Conservation (phyloP, 35 echinoderm and acorn worm species). For the Apostichopus californicus region DNA sequence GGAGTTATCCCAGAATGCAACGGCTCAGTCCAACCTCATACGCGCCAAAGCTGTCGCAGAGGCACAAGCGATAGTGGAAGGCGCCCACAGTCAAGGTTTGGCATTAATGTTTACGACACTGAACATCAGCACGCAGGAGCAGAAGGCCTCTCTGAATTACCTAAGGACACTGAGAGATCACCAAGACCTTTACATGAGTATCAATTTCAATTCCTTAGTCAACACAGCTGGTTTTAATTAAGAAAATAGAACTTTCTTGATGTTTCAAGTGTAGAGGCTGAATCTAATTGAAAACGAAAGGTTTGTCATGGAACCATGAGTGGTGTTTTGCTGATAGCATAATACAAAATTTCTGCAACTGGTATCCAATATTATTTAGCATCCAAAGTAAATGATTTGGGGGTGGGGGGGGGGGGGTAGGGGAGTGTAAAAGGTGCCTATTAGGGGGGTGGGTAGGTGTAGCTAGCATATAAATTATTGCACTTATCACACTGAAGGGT, state of each 20-base stretch:
- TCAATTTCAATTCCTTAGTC: constrained; percentile 75
- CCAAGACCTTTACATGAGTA: constrained; percentile 45
- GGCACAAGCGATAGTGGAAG: constrained; percentile 63
- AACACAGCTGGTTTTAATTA: constrained; percentile 56
- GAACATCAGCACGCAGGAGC: constrained; percentile 67
- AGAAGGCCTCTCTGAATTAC: constrained; percentile 80
- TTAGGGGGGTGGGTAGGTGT: too few relatives aligned
- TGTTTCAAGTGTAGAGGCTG: too few relatives aligned
- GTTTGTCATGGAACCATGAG: too few relatives aligned
- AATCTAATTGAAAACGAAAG: too few relatives aligned
- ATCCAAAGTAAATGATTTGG: too few relatives aligned
- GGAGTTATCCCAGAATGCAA: constrained; percentile 83
- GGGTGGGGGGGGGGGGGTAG: too few relatives aligned
- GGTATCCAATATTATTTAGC: too few relatives aligned
- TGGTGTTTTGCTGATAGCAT: too few relatives aligned
- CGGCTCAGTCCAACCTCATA: constrained; percentile 69
- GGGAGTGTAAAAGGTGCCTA: too few relatives aligned
- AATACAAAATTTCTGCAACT: too few relatives aligned
- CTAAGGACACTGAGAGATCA: constrained; percentile 74
- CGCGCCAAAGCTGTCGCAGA: constrained; percentile 55
- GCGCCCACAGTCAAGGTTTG: constrained; percentile 65
- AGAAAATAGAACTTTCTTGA: neutral
- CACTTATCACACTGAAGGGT: too few relatives aligned
- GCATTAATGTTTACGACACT: constrained; percentile 58
- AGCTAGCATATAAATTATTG: too few relatives aligned